These are phyloP conservation scores for Clavelina lepadiformis DNA, from an alignment of 23 tunicate species.

Conservation along the genomic window DNA sequence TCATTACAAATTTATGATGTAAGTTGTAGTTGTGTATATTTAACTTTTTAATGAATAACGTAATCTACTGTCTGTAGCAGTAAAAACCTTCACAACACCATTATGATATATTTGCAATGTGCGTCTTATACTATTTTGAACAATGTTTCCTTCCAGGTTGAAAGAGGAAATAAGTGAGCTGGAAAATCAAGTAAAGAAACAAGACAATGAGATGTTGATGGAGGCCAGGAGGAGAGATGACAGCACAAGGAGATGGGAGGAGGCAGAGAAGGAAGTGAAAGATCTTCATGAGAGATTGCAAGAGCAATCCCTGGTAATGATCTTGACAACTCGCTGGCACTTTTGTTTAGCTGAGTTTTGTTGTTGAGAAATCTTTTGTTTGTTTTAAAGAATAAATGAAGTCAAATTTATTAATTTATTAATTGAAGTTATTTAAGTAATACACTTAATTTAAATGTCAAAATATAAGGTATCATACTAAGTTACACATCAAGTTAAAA, in stretches of 20 bases:
- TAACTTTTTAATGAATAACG: no score
- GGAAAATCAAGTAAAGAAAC: conserved; percentile 31
- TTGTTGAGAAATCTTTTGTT: not conserved
- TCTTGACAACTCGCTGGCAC: no score
- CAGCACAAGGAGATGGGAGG: conserved; percentile 52
- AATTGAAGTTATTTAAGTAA: no score
- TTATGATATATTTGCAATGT: no score
- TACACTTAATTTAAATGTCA: no score
- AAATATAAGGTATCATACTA: no score
- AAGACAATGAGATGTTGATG: conserved; percentile 21
- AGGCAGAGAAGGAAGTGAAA: conserved; percentile 76
- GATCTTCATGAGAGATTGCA: conserved; percentile 30
- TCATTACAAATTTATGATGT: not conserved
- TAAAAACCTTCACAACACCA: no score
- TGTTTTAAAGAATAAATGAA: not conserved
- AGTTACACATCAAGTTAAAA: no score
- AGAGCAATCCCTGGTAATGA: conserved; percentile 9
- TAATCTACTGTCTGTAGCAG: no score
- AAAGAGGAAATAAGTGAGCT: conserved; percentile 58
- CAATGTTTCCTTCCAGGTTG: conserved; percentile 28
- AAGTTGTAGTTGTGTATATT: no score
- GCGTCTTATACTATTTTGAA: no score
- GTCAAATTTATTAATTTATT: no score
- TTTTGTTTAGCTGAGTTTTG: not conserved
- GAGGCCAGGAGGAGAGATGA: conserved; percentile 38